These are phyloP conservation scores for Odontamblyopus rebecca DNA, from an alignment of 2,797 vertebrate species.

Conservation along the genomic window DNA sequence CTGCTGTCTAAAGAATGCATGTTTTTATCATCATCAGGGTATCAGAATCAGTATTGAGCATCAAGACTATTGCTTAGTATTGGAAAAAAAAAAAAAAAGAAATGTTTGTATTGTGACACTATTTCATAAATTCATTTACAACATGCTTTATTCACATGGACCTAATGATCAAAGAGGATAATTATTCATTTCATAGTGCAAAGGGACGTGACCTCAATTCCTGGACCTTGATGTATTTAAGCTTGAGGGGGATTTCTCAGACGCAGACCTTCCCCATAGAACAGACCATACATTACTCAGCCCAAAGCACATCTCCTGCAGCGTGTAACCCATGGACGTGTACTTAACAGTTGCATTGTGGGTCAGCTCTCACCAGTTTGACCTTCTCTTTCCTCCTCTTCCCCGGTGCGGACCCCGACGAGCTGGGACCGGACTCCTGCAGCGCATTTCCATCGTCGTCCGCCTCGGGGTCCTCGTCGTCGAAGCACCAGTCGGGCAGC, in stretches of 20 bases:
- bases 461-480: conserved; percentile 84
- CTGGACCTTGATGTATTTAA: conserved; percentile 13
- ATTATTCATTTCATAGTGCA: not conserved
- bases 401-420: conserved; percentile 83
- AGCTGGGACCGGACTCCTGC: conserved; percentile 90
- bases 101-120: too few species aligned
- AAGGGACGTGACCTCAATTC: conserved; percentile 2
- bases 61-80: too few species aligned
- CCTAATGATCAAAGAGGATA: not conserved
- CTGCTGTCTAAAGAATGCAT: too few species aligned
- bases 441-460: conserved; percentile 84
- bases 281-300: conserved; percentile 15
- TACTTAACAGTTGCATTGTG: conserved; percentile 48
- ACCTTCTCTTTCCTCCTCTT: conserved; percentile 93
- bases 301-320: conserved; percentile 18
- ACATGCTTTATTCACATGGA: not conserved
- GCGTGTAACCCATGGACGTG: conserved; percentile 9
- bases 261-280: conserved; percentile 6
- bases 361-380: conserved; percentile 84
- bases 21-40: too few species aligned
- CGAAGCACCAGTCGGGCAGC: conserved; percentile 96
- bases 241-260: conserved; percentile 13
- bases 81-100: too few species aligned
- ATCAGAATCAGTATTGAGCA: too few species aligned
- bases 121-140: not conserved